Base-by-base conservation (phyloP, 2,113 vertebrate species). In the Petromus typicus region DNA sequence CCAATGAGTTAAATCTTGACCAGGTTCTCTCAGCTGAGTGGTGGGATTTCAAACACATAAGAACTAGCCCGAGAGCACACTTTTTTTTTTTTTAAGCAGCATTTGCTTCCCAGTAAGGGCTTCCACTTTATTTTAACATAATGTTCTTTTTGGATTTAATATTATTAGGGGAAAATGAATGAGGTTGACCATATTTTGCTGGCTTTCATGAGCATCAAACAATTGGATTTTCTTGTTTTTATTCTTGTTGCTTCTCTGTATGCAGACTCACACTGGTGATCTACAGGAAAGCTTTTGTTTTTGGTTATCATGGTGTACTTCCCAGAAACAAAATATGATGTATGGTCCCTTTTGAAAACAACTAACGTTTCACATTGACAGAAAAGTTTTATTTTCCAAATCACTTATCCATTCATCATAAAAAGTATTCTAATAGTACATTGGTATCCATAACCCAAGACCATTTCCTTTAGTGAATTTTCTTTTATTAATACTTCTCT, bases 261-360 rank as follows among this genome's bases (percentile, higher is more conserved):
- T 86, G 76, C 48, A 89, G 80, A 86, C 45, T 56, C 2, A 0
- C 69, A 93, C 59, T 75, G 64, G 32, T 92, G 81, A 90, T 83
- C 93, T 91, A 85, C 86, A 97, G 86, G 86, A 97, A 97, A 80
- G 75, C 92, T 91, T 87, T 43, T 89, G 56, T 94, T 97, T 96
- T 90, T n/a, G 9, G 79, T 96, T 95, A 75, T 93, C 91, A 59
- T 89, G 87, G 69, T 89, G 43, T 3, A 86, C 63, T 95, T 95
- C 94, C 87, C 91, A 90, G 93, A 96, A 97, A 93, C n/a, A 4
- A 91, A 95, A 96, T 71, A 76, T 84, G 37, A 93, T 84, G 51
- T 82, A 78, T 89, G 76, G 67, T 95, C 61, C 45, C 59, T 48
- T 88, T 85, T 89, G 71, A 23, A 80, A 97, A 96, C 91, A 95